Evolutionary conservation across 2,888 invertebrate species (phyloP).

Genomic region (Archaeoteleia sp.): DNA sequence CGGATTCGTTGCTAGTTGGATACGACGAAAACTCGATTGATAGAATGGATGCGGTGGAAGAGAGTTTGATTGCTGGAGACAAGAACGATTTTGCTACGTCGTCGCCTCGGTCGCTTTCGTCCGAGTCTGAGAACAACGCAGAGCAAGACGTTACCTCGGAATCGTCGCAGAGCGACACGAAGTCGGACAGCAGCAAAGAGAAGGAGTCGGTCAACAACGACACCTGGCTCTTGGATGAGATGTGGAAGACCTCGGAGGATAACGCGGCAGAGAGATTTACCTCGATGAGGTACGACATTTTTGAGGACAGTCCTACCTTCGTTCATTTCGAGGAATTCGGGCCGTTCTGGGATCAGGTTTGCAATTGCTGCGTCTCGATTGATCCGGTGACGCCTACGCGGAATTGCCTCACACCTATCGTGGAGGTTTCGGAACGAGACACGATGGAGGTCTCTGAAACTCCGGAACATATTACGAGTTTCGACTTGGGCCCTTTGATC

Average conservation of each 20-base stretch:
- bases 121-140: conserved; percentile 53
- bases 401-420: background rate
- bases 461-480: background rate
- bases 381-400: background rate
- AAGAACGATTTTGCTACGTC: background rate
- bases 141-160: conserved; percentile 56
- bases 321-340: conserved; percentile 25
- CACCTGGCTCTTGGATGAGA: conserved; percentile 28
- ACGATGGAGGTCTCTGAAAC: background rate
- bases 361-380: conserved; percentile 13
- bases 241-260: conserved; percentile 38
- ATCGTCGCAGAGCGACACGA: conserved; percentile 60
- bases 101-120: conserved; percentile 36
- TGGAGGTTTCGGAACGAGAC: background rate
- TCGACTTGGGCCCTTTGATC: too few species aligned
- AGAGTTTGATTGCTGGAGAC: background rate
- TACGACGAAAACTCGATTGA: background rate
- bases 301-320: conserved; percentile 28
- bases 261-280: conserved; percentile 25
- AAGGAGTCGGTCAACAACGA: conserved; percentile 40
- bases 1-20: background rate
- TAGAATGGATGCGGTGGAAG: background rate
- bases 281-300: conserved; percentile 2
- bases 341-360: background rate
- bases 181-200: conserved; percentile 61